Percentiles rank a stretch among this genome's conserved stretches.
These are phyloP conservation scores for Drymodes brunneopygia DNA, from an alignment of 2,113 vertebrate species.

Conservation along the genomic window DNA sequence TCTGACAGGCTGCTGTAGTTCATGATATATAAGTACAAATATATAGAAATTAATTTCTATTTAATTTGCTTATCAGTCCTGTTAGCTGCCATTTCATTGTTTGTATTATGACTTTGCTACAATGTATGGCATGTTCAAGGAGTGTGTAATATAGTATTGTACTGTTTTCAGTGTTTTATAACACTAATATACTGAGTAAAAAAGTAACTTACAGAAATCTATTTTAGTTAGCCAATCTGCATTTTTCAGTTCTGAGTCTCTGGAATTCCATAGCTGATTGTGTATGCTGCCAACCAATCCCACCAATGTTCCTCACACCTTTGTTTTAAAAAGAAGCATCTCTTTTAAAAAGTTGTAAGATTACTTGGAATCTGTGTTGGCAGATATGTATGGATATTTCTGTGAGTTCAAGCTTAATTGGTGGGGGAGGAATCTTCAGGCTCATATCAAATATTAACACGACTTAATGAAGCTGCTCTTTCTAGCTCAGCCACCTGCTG, in stretches of 20 bases:
- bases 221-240: background rate
- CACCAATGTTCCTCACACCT: background rate
- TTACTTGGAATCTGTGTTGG: background rate
- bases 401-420: background rate
- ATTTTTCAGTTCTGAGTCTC: background rate
- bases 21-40: background rate
- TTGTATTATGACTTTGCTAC: background rate
- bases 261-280: background rate
- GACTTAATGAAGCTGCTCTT: background rate
- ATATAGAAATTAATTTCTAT: background rate
- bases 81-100: background rate
- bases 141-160: background rate
- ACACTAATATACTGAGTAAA: background rate
- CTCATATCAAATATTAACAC: background rate
- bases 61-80: background rate
- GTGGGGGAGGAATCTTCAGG: background rate
- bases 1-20: background rate
- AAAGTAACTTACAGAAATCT: background rate
- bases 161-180: background rate
- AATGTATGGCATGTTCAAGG: background rate
- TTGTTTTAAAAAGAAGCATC: background rate
- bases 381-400: background rate
- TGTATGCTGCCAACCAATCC: background rate
- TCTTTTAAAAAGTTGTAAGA: background rate
- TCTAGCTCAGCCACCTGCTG: background rate